Percentiles rank a stretch among this genome's conserved stretches.
phyloP scores from a whole-genome alignment of 92 coral and sea anemone genomes.

The Plumapathes pennacea region DNA sequence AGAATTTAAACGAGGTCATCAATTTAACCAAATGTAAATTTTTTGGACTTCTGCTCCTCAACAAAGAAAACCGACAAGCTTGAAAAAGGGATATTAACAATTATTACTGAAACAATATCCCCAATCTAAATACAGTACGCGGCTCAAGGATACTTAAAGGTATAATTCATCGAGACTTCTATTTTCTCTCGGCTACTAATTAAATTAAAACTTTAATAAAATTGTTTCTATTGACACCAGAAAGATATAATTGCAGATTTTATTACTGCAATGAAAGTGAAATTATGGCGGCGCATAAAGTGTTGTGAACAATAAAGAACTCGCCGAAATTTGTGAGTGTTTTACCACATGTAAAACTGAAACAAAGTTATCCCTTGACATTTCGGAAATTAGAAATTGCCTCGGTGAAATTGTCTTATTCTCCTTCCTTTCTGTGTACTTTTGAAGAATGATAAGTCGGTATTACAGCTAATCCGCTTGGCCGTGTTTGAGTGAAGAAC shows the following conservation, averaged over 20 bases:
- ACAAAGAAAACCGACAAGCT: conserved; percentile 89
- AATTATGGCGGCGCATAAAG: conserved; percentile 88
- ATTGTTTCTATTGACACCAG: conserved; percentile 98
- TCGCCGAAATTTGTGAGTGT: conserved; percentile 80
- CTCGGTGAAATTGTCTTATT: conserved; percentile 19
- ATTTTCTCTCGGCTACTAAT: conserved; percentile 88
- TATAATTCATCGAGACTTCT: conserved; percentile 78
- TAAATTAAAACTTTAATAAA: conserved; percentile 98
- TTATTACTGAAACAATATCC: conserved; percentile 91
- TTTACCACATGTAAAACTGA: conserved; percentile 81
- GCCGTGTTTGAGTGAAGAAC: conserved; percentile 29
- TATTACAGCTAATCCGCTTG: conserved; percentile 73
- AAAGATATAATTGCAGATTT: conserved; percentile 96
- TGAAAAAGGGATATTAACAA: conserved; percentile 68
- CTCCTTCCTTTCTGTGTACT: conserved; percentile 1
- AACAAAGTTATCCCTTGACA: conserved; percentile 35
- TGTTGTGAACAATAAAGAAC: conserved; percentile 60
- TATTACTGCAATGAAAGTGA: conserved; percentile 91
- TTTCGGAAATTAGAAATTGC: conserved; percentile 62
- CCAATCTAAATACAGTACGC: conserved; percentile 69
- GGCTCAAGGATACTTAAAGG: conserved; percentile 73
- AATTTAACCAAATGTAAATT: conserved; percentile 50
- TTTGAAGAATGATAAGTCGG: conserved; percentile 51
- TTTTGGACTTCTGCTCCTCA: conserved; percentile 24
- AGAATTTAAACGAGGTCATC: not conserved